Percentiles rank a stretch among this genome's conserved stretches.
Evolutionary conservation across 2,113 vertebrate genomes (phyloP).

Genomic region (Sceloporus tristichus): DNA sequence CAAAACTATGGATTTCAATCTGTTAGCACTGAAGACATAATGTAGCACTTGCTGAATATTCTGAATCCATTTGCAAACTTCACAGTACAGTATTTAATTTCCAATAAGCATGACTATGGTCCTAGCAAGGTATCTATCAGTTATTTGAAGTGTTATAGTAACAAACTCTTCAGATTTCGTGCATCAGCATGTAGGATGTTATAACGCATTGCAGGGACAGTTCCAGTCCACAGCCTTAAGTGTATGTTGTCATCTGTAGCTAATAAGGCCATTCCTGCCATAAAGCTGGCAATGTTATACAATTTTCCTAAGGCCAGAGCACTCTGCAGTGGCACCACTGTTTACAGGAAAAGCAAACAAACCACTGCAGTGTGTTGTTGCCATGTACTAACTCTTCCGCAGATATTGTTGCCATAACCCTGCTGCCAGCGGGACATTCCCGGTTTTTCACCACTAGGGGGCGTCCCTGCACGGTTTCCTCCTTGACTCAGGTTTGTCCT

Average conservation of each 20-base stretch:
- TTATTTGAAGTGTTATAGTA: constrained; percentile 10
- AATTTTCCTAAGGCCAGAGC: not conserved
- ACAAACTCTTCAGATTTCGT: not conserved
- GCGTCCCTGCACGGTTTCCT: too few species aligned
- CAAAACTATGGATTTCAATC: constrained; percentile 19
- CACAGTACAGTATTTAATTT: constrained; percentile 11
- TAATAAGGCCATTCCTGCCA: not conserved
- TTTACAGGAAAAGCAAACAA: constrained; percentile 18
- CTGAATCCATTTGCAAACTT: constrained; percentile 13
- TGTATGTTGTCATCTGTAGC: not conserved
- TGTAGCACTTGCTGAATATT: not conserved
- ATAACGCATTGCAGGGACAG: not conserved
- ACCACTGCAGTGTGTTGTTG: not conserved
- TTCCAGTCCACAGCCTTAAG: not conserved
- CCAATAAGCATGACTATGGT: not conserved
- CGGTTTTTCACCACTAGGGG: too few species aligned
- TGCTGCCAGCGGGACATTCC: too few species aligned
- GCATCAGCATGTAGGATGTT: constrained; percentile 19
- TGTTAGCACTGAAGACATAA: constrained; percentile 29
- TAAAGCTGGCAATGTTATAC: not conserved
- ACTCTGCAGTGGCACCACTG: not conserved
- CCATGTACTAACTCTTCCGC: not conserved
- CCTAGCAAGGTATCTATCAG: not conserved
- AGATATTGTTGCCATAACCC: not conserved
- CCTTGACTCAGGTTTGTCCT: too few species aligned